Evolutionary conservation across 2,888 invertebrate genomes (phyloP).

Genomic region (Danaus chrysippus): DNA sequence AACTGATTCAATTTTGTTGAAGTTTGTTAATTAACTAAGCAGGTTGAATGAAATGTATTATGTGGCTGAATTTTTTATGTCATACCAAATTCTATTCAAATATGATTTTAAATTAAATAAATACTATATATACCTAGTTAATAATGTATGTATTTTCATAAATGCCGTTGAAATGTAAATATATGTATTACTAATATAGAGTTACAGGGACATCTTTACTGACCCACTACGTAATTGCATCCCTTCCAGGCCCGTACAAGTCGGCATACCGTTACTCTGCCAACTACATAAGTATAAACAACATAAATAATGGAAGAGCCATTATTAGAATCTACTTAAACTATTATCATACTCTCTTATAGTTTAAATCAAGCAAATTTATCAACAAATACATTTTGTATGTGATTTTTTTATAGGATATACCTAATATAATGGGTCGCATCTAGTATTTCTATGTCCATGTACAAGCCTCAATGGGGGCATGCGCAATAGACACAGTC

Average conservation of each 20-base stretch:
- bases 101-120: not conserved
- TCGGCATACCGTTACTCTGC: slow-evolving; percentile 36
- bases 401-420: not conserved
- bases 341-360: not conserved
- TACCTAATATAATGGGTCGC: slow-evolving; percentile 1
- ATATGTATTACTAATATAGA: slow-evolving; percentile 8
- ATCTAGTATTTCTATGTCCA: slow-evolving; percentile 35
- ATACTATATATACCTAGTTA: too few relatives aligned
- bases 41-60: too few relatives aligned
- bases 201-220: slow-evolving; percentile 19
- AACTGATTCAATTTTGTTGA: too few relatives aligned
- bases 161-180: not conserved
- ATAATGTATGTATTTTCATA: not conserved
- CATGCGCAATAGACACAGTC: slow-evolving; percentile 69
- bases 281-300: slow-evolving; percentile 23
- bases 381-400: not conserved
- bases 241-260: slow-evolving; percentile 29
- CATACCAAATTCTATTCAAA: too few relatives aligned
- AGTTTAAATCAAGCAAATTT: not conserved
- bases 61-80: too few relatives aligned
- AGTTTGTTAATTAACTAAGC: too few relatives aligned
- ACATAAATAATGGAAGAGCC: too few relatives aligned
- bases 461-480: slow-evolving; percentile 36
- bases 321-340: too few relatives aligned
- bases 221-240: slow-evolving; percentile 34